phyloP scores from a whole-genome alignment of 2,888 invertebrate genomes.

The Chloroclystis v-ata region DNA sequence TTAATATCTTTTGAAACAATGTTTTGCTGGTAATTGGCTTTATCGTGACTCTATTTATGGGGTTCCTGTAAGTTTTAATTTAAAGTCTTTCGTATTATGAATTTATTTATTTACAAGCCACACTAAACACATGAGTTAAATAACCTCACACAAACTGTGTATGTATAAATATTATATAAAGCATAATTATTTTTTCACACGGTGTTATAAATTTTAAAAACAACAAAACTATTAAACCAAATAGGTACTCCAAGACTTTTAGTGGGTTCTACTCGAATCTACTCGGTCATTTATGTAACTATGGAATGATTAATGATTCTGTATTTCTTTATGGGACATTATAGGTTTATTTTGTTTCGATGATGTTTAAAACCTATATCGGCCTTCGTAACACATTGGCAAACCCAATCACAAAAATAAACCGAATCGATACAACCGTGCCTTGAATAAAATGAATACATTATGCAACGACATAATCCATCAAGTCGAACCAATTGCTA shows the following conservation, averaged over 20 bases:
- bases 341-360: too few species aligned
- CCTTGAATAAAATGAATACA: conserved; percentile 25
- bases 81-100: not conserved
- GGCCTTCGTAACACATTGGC: not conserved
- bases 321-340: too few species aligned
- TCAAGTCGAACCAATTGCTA: conserved; percentile 29
- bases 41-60: not conserved
- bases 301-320: too few species aligned
- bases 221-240: too few species aligned
- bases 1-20: conserved; percentile 12
- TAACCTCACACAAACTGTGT: too few species aligned
- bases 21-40: conserved; percentile 5
- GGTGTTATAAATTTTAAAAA: not conserved
- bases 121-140: too few species aligned
- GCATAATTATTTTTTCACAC: not conserved
- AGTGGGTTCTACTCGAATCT: not conserved
- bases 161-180: too few species aligned
- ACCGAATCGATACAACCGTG: conserved; percentile 23
- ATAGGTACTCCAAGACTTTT: not conserved
- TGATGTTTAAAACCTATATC: too few species aligned
- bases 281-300: too few species aligned
- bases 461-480: conserved; percentile 31
- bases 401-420: conserved; percentile 7
- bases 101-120: too few species aligned
- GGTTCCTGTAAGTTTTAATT: not conserved